Evolutionary conservation across 1,140 invertebrate genomes (phyloP), one percentile per base, ranked within the genome.

Genomic region (Tribolium castaneum): DNA sequence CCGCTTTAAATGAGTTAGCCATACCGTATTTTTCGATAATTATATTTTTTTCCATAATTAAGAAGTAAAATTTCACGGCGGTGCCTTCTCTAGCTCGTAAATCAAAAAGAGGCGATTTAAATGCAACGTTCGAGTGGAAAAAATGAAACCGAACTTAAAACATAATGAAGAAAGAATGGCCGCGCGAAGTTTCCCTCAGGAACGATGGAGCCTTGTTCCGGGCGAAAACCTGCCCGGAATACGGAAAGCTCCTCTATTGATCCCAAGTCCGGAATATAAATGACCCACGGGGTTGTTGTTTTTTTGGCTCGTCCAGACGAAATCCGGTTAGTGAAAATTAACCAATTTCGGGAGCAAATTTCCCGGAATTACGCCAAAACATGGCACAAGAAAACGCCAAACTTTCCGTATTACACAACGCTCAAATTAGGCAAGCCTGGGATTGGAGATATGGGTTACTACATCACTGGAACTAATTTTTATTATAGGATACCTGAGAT

Each of bases 91-190:
- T 30, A 3, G 39, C 39, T 10, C 7, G n/a, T 45, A 45, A 45
- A 45, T 72, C 14, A 13, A 13, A 73, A 59, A 66, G 7, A 76
- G 56, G 19, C 35, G 25, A 49, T 76, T 76, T 76, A 66, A 59
- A 76, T 76, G 52, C 56, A 76, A 10, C 16, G 30, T 6, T 62
- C 14, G 35, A 16, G 16, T 9, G 9, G 13, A 54, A 73, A 76
- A 76, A 76, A 62, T 62, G 74, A 45, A 76, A 76, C 74, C 56
- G 54, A 76, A 59, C 56, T 62, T 76, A 59, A 22, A 51, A 59
- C 14, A 13, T 75, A 75, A 75, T 75, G 73, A 75, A 75, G 73
- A 75, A 59, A 75, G 73, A 75, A 59, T 59, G 54, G 49, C 59
- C 66, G 62, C 14, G 45, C 5, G 75, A 77, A 77, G 45, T 51